Evolutionary conservation across 2,888 invertebrate species (phyloP).

Genomic region (Biston stratarius): DNA sequence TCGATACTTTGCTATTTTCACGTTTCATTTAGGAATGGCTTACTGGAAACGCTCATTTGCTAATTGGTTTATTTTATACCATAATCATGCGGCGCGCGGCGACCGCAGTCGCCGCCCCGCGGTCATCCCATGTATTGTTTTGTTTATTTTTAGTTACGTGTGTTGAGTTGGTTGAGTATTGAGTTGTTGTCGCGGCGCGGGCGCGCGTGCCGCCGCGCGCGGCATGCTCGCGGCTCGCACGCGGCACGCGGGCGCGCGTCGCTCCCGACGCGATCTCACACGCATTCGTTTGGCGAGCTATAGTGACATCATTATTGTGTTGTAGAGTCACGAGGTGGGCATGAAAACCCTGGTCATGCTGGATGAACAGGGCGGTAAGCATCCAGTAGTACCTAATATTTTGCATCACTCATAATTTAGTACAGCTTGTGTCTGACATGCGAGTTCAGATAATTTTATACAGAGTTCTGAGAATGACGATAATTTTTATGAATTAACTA

Average conservation of each 20-base stretch:
- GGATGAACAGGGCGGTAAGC: conserved; percentile 99
- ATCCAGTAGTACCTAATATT: conserved; percentile 86
- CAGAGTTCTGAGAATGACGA: conserved; percentile 74
- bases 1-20: conserved; percentile 79
- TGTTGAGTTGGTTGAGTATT: conserved; percentile 60
- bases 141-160: conserved; percentile 78
- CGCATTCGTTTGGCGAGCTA: conserved; percentile 83
- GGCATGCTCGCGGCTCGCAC: conserved; percentile 56
- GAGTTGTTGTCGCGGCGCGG: conserved; percentile 66
- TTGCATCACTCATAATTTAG: conserved; percentile 84
- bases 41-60: conserved; percentile 82
- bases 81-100: conserved; percentile 59
- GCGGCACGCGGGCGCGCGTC: conserved; percentile 58
- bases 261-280: conserved; percentile 68
- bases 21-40: conserved; percentile 84
- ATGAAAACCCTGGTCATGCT: conserved; percentile 99
- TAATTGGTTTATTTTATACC: conserved; percentile 73
- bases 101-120: conserved; percentile 51
- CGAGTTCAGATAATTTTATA: conserved; percentile 78
- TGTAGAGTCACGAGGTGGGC: conserved; percentile 99
- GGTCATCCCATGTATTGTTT: conserved; percentile 72
- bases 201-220: conserved; percentile 39
- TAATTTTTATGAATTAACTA: conserved; percentile 57
- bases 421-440: conserved; percentile 83
- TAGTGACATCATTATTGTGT: conserved; percentile 88